Conservation (phyloP, 2,113 vertebrate genomes). For the Rhinogobius similis region DNA sequence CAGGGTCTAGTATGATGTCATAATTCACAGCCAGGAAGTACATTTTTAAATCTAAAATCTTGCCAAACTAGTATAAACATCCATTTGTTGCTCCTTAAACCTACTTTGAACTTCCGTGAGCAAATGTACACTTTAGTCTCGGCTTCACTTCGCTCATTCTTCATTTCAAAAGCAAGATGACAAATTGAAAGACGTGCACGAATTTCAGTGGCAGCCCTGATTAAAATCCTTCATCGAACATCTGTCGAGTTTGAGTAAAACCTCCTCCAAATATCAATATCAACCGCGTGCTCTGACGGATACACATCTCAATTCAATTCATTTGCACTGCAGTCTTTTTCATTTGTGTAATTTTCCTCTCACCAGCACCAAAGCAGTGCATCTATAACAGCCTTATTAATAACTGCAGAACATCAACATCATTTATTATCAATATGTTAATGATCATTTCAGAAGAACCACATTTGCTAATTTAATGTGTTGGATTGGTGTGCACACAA, state of each 20-base stretch:
- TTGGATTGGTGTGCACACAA: not conserved
- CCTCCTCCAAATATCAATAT: not conserved
- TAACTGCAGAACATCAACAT: slow-evolving; percentile 5
- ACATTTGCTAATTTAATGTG: not conserved
- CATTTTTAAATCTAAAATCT: too few species aligned
- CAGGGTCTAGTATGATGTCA: too few species aligned
- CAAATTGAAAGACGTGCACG: not conserved
- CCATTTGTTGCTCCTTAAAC: too few species aligned
- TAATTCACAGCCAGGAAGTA: too few species aligned
- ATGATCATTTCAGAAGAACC: not conserved
- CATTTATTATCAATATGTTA: slow-evolving; percentile 7
- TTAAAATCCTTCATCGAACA: slow-evolving; percentile 5
- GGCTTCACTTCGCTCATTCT: not conserved
- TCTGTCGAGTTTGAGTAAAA: not conserved
- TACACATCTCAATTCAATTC: not conserved
- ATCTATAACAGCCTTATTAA: not conserved
- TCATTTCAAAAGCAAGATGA: not conserved
- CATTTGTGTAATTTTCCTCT: not conserved
- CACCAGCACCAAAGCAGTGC: not conserved
- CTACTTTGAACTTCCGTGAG: too few species aligned
- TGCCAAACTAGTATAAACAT: too few species aligned
- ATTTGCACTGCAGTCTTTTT: not conserved
- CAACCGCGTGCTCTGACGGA: not conserved
- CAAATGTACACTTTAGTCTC: not conserved
- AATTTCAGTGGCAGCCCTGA: not conserved